A percentile compares a stretch with the other conserved stretches of the same genome.
These are phyloP conservation scores for Odiellus spinosus DNA, from an alignment of 2,888 invertebrate genomes.

Conservation along the genomic window DNA sequence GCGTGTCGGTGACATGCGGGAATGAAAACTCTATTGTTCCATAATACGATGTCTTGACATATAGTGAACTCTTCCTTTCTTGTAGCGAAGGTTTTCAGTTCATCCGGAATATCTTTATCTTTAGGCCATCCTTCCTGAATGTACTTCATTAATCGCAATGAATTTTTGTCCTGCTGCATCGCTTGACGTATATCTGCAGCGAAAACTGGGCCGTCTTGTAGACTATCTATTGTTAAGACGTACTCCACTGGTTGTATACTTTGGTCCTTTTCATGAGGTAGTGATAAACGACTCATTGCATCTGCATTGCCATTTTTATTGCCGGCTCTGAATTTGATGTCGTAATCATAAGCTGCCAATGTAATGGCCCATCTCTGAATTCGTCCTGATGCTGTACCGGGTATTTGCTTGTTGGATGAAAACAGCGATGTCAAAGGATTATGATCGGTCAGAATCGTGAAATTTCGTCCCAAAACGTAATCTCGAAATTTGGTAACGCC, in stretches of 20 bases:
- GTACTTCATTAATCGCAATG: background rate
- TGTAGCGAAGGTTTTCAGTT: constrained; percentile 1
- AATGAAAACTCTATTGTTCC: constrained; percentile 21
- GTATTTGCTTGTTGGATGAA: constrained; percentile 11
- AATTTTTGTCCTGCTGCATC: background rate
- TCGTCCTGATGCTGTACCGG: constrained; percentile 23
- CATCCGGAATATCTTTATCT: background rate
- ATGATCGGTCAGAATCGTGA: constrained; percentile 30
- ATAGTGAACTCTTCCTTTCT: constrained; percentile 14
- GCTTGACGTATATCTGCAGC: background rate
- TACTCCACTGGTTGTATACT: background rate
- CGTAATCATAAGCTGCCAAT: constrained; percentile 26
- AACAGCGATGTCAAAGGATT: constrained; percentile 25
- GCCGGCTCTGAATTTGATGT: constrained; percentile 24
- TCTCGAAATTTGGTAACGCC: constrained; percentile 29
- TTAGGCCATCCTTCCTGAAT: constrained; percentile 2
- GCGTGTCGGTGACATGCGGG: constrained; percentile 17
- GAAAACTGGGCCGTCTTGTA: constrained; percentile 4
- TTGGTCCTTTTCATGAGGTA: background rate
- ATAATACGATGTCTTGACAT: constrained; percentile 20
- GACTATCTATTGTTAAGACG: constrained; percentile 1
- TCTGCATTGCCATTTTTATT: constrained; percentile 25
- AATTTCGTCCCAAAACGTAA: constrained; percentile 29
- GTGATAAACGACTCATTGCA: constrained; percentile 22
- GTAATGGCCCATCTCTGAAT: constrained; percentile 23